Conservation (phyloP, 1,140 invertebrate genomes). For the Drosophila suzukii region DNA sequence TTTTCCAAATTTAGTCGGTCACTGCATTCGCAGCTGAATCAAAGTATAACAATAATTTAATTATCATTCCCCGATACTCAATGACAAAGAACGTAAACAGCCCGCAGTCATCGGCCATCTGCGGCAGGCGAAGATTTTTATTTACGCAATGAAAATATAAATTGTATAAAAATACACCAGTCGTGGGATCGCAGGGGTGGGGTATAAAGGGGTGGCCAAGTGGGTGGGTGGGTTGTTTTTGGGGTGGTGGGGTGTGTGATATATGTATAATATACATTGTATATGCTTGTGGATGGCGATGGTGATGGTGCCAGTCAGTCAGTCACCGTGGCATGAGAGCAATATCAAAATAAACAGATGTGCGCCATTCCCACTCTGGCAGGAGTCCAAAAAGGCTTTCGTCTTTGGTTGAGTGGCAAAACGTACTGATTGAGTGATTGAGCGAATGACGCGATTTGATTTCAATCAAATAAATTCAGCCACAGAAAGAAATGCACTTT, state of each 20-base stretch:
- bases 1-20: not conserved
- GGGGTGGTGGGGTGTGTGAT: not conserved
- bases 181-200: not conserved
- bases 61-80: slow-evolving; percentile 27
- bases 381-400: slow-evolving; percentile 62
- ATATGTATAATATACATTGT: no score
- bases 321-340: slow-evolving; percentile 45
- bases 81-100: slow-evolving; percentile 36
- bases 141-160: slow-evolving; percentile 62
- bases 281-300: not conserved
- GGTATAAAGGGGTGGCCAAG: not conserved
- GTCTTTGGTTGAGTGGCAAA: slow-evolving; percentile 48
- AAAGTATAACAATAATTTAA: slow-evolving; percentile 41
- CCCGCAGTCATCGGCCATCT: slow-evolving; percentile 26
- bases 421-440: slow-evolving; percentile 37
- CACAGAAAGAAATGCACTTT: slow-evolving; percentile 11
- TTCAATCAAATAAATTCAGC: slow-evolving; percentile 8
- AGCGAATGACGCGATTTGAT: slow-evolving; percentile 30
- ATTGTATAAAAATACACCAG: slow-evolving; percentile 54
- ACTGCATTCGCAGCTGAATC: slow-evolving; percentile 12
- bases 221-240: slow-evolving; percentile 15
- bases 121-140: slow-evolving; percentile 55
- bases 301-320: slow-evolving; percentile 14
- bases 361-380: slow-evolving; percentile 64
- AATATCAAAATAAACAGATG: slow-evolving; percentile 74